Evolutionary conservation across 2,113 vertebrate genomes (phyloP).

Genomic region (human (Homo sapiens)): DNA sequence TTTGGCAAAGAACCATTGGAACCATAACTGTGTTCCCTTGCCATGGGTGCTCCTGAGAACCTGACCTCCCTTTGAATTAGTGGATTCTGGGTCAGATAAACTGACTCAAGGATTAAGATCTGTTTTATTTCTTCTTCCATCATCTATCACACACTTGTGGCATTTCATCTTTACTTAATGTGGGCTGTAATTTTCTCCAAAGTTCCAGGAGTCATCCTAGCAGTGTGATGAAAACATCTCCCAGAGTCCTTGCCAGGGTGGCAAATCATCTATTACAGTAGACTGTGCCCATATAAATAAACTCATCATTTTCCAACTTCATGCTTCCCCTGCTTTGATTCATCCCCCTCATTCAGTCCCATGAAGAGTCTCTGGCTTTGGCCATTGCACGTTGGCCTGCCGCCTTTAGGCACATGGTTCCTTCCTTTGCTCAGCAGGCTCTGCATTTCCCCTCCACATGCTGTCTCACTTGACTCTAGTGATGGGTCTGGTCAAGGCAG

Average conservation of each 20-base stretch:
- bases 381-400: background rate
- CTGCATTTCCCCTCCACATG: too few relatives aligned
- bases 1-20: background rate
- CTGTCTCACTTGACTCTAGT: background rate
- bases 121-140: background rate
- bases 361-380: background rate
- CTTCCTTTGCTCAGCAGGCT: too few relatives aligned
- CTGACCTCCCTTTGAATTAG: background rate
- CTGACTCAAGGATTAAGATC: background rate
- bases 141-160: background rate
- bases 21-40: background rate
- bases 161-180: background rate
- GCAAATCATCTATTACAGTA: background rate
- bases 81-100: background rate
- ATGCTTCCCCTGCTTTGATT: background rate
- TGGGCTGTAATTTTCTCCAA: background rate
- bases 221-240: background rate
- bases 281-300: background rate
- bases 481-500: background rate
- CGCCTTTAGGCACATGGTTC: rapidly evolving
- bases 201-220: background rate
- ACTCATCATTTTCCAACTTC: background rate
- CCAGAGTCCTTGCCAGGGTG: background rate
- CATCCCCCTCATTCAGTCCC: background rate
- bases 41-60: background rate